Evolutionary conservation across 2,113 vertebrate genomes (phyloP).

Genomic region (Callospermophilus lateralis): DNA sequence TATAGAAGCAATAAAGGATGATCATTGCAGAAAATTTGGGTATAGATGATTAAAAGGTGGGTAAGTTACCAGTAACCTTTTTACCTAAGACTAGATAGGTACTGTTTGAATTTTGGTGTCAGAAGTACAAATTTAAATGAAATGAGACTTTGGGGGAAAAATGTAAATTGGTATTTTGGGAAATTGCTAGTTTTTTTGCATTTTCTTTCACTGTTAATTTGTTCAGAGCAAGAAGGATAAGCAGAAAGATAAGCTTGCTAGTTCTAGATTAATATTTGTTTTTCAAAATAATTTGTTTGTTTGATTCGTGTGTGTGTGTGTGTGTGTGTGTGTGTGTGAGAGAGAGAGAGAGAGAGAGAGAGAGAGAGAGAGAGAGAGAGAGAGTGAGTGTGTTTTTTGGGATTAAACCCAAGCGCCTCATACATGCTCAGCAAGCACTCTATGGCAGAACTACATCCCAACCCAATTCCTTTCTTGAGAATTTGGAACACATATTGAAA

Average conservation of each 20-base stretch:
- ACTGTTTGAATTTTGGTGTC: constrained; percentile 1
- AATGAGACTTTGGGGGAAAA: not conserved
- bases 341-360: too few species aligned
- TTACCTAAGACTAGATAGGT: not conserved
- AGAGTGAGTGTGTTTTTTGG: too few species aligned
- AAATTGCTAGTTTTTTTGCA: constrained; percentile 21
- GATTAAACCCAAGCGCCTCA: too few species aligned
- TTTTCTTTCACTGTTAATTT: constrained; percentile 48
- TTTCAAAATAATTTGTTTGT: constrained; percentile 20
- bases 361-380: too few species aligned
- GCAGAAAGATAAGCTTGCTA: constrained; percentile 29
- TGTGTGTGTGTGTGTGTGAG: too few species aligned
- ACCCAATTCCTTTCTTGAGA: not conserved
- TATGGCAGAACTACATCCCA: too few species aligned
- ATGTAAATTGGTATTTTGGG: constrained; percentile 38
- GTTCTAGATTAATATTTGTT: constrained; percentile 26
- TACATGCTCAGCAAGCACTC: too few species aligned
- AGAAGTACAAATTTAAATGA: not conserved
- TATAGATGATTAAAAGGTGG: not conserved
- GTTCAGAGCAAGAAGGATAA: constrained; percentile 48
- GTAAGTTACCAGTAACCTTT: not conserved
- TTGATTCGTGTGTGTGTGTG: too few species aligned
- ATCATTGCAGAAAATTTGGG: constrained; percentile 19
- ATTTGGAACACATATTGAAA: not conserved
- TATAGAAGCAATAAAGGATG: not conserved